Evolutionary conservation across 2,888 invertebrate species (phyloP), one percentile per base, ranked within the genome.

Genomic region (Caenorhabditis sulstoni): DNA sequence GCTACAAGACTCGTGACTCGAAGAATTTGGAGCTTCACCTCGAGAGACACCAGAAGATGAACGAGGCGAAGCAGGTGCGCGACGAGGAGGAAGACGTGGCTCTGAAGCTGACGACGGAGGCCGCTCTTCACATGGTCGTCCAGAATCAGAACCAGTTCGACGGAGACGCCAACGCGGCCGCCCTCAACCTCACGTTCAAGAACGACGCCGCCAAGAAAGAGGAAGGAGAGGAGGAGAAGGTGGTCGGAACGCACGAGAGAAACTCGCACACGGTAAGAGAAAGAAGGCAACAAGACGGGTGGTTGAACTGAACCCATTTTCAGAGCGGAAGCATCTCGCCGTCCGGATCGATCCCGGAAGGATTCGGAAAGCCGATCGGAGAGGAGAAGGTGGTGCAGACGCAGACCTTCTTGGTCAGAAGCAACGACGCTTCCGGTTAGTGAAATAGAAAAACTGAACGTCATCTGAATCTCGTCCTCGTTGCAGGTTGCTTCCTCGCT

Each of bases 321-420:
- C 81, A 88, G 88, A 85, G 85, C 66, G 88, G 88, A 35, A 86
- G 87, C 45, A 81, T 86, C 41, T 85, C 85, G n/a, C 88, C 88
- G 11, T 86, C 87, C 1, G 82, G 82, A 35, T 84, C 85, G 9
- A 50, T 86, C 35, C 83, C 86, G 9, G 88, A 88, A 59, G 85
- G 84, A 45, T 87, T 74, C 68, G 85, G 82, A 5, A 85, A 82
- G 59, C 16, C 81, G 16, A 23, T 74, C 20, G 47, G 57, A n/a
- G 81, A 83, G 14, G 86, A 87, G 53, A 3, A 29, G 7, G 57
- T 68, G 14, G 80, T 81, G 75, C 66, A 76, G 50, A 77, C 79
- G 47, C 88, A 88, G 66, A 79, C 80, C 9, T 86, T 88, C 57
- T 58, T 87, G n/a, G 66, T 87, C 64, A 75, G 81, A 41, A 73